phyloP scores from a whole-genome alignment of 2,888 invertebrate genomes.

The Pseudolycoriella hygida region DNA sequence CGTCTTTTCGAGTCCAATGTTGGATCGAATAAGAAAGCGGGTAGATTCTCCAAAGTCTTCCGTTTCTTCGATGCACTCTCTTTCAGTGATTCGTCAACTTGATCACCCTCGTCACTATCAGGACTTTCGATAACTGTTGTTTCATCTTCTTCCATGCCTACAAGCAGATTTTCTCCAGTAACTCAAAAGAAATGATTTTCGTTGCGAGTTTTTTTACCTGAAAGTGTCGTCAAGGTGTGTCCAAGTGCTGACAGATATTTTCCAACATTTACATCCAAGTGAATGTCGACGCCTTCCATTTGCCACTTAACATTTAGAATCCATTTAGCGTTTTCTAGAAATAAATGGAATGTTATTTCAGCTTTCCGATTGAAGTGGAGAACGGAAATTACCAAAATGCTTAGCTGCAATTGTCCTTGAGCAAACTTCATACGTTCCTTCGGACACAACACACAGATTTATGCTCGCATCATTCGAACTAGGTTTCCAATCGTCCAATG shows the following conservation, averaged over 20 bases:
- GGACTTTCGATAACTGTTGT: conserved; percentile 44
- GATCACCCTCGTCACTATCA: conserved; percentile 63
- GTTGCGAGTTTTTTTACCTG: conserved; percentile 28
- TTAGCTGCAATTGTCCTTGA: conserved; percentile 71
- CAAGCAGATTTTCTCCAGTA: conserved; percentile 17
- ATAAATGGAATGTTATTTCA: background rate
- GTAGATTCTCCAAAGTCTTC: conserved; percentile 52
- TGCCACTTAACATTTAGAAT: conserved; percentile 95
- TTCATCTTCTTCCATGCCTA: conserved; percentile 61
- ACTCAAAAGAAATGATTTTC: no score
- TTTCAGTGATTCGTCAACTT: conserved; percentile 32
- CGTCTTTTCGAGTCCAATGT: conserved; percentile 64
- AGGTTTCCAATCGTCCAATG: conserved; percentile 94
- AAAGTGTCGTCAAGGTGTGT: conserved; percentile 87
- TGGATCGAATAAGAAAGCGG: conserved; percentile 68
- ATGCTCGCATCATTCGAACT: conserved; percentile 58
- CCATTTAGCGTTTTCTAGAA: conserved; percentile 87
- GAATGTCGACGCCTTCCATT: conserved; percentile 98
- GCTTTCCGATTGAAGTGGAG: background rate
- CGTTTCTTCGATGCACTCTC: conserved; percentile 28
- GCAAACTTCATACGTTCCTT: conserved; percentile 90
- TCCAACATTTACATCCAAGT: conserved; percentile 89
- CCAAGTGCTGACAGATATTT: conserved; percentile 88
- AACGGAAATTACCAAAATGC: conserved; percentile 39
- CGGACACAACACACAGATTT: conserved; percentile 92